A percentile compares a stretch with the other conserved stretches of the same genome.
Conservation (phyloP, 2,888 invertebrate genomes). For the Calliopum simillimum region DNA sequence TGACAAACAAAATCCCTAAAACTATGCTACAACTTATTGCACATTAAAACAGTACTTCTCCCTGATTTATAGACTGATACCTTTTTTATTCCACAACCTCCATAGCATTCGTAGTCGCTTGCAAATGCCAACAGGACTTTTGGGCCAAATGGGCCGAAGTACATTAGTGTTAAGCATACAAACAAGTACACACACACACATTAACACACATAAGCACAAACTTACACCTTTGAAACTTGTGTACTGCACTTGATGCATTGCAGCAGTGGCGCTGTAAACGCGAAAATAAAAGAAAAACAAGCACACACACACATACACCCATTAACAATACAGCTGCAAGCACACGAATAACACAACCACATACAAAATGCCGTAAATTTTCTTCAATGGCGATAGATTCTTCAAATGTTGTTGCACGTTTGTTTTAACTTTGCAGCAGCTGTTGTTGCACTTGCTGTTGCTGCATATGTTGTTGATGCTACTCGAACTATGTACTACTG, state of each 20-base stretch:
- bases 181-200: conserved; percentile 1
- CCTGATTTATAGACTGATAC: too few species aligned
- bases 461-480: conserved; percentile 3
- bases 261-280: conserved; percentile 21
- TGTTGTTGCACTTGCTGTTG: background rate
- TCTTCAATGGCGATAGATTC: conserved; percentile 19
- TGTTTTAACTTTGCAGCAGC: background rate
- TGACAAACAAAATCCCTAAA: too few species aligned
- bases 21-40: too few species aligned
- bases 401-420: conserved; percentile 2
- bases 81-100: too few species aligned
- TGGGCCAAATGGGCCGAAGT: conserved; percentile 24
- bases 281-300: conserved; percentile 4
- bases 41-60: too few species aligned
- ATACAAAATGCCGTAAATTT: conserved; percentile 18
- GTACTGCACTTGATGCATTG: conserved; percentile 30
- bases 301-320: conserved; percentile 4
- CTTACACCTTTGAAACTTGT: background rate
- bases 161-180: conserved; percentile 26
- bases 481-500: background rate
- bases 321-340: background rate
- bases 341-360: background rate
- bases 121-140: conserved; percentile 1
- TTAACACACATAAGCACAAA: conserved; percentile 5
- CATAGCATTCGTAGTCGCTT: conserved; percentile 17